Percentiles rank a stretch among this genome's conserved stretches.
Evolutionary conservation across 2,113 vertebrate genomes (phyloP).

Genomic region (Lanius ludovicianus): DNA sequence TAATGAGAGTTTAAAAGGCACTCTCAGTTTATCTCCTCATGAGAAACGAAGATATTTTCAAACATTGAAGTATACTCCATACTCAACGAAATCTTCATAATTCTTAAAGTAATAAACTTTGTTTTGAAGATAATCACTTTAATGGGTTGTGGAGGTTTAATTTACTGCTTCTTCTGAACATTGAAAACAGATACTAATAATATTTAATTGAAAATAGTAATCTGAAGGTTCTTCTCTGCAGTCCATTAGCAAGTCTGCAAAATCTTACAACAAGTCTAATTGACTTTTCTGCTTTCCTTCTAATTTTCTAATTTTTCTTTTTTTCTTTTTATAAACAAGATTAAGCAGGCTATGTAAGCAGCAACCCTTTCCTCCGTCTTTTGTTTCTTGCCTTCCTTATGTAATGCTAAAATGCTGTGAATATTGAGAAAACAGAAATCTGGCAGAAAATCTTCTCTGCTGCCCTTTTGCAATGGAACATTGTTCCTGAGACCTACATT

Average conservation of each 20-base stretch:
- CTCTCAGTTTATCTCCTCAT: not conserved
- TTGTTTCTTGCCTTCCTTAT: slow-evolving; percentile 28
- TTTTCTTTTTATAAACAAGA: not conserved
- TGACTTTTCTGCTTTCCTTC: not conserved
- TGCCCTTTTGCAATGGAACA: slow-evolving; percentile 15
- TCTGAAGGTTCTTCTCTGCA: not conserved
- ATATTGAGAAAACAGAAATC: not conserved
- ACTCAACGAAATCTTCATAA: not conserved
- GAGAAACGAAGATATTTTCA: not conserved
- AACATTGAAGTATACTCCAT: not conserved
- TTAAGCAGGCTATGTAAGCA: not conserved
- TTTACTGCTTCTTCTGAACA: not conserved
- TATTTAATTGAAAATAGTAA: not conserved
- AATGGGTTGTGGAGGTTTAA: not conserved
- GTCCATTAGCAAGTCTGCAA: not conserved
- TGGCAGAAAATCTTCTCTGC: not conserved
- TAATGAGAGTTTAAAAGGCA: not conserved
- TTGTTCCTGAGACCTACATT: not conserved
- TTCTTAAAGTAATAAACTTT: not conserved
- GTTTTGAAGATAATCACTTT: not conserved
- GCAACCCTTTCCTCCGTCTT: slow-evolving; percentile 6
- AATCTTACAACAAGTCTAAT: not conserved
- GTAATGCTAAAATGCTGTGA: slow-evolving; percentile 4
- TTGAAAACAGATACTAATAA: not conserved
- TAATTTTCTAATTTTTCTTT: not conserved